A percentile compares a stretch with the other conserved stretches of the same genome.
phyloP scores from a whole-genome alignment of 1,140 invertebrate species.

The Luehdorfia chinensis region DNA sequence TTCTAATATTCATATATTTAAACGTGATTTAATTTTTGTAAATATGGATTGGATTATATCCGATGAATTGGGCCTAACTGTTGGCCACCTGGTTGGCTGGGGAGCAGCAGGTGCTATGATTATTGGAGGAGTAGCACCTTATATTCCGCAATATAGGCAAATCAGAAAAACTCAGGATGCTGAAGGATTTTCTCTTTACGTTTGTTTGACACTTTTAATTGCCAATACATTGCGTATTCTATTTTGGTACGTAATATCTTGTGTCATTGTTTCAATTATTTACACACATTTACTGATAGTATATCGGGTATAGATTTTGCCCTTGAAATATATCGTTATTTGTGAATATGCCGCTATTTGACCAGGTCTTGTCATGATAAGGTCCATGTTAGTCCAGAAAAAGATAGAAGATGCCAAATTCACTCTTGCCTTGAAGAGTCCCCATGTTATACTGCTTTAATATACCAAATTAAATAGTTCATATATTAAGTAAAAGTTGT shows the following conservation, averaged over 20 bases:
- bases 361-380: too few relatives aligned
- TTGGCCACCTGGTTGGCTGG: conserved; percentile 82
- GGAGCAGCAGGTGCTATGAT: conserved; percentile 90
- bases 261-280: conserved; percentile 3
- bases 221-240: conserved; percentile 98
- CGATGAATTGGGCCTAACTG: conserved; percentile 81
- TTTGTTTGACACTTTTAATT: conserved; percentile 95
- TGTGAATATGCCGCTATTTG: too few relatives aligned
- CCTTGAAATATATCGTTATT: too few relatives aligned
- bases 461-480: too few relatives aligned
- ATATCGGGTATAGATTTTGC: too few relatives aligned
- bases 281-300: conserved; percentile 2
- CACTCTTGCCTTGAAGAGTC: too few relatives aligned
- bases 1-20: not conserved
- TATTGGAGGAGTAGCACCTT: conserved; percentile 90
- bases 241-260: conserved; percentile 90
- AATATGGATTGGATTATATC: conserved; percentile 85
- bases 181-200: conserved; percentile 97
- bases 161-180: conserved; percentile 94
- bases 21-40: conserved; percentile 3
- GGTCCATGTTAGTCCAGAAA: too few relatives aligned
- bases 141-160: conserved; percentile 95
- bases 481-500: too few relatives aligned
- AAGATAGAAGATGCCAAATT: too few relatives aligned
- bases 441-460: too few relatives aligned